Percentiles rank a stretch among this genome's conserved stretches.
These are phyloP conservation scores for Bilobella aurantiaca DNA, from an alignment of 1,140 invertebrate species.

Conservation along the genomic window DNA sequence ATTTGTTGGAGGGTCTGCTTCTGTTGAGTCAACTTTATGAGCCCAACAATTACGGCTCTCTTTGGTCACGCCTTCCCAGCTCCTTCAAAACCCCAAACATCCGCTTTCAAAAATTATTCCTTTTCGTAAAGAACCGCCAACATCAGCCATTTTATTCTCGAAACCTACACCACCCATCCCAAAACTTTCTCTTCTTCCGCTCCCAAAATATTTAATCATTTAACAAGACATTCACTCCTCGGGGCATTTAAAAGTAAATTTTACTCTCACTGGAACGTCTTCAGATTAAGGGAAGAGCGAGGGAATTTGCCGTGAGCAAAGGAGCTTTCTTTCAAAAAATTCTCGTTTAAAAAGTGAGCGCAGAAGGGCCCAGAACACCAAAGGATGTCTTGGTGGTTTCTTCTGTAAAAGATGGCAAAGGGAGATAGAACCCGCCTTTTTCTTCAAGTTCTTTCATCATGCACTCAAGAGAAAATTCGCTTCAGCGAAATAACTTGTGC, in stretches of 20 bases:
- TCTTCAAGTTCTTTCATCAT: too few relatives aligned
- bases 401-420: too few relatives aligned
- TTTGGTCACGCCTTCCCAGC: not conserved
- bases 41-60: not conserved
- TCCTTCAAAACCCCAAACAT: not conserved
- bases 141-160: too few relatives aligned
- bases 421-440: too few relatives aligned
- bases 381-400: too few relatives aligned
- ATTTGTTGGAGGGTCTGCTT: not conserved
- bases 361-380: too few relatives aligned
- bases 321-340: too few relatives aligned
- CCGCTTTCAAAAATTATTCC: conserved; percentile 3
- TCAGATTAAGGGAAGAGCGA: not conserved
- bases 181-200: not conserved
- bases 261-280: not conserved
- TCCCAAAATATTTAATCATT: conserved; percentile 8
- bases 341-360: too few relatives aligned
- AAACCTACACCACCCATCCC: not conserved
- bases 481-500: too few relatives aligned
- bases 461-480: not conserved
- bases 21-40: not conserved
- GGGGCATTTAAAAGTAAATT: not conserved
- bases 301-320: not conserved
- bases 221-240: conserved; percentile 5
- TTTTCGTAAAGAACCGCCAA: not conserved